Evolutionary conservation across 2,113 vertebrate genomes (phyloP).

Genomic region (Trichechus manatus): DNA sequence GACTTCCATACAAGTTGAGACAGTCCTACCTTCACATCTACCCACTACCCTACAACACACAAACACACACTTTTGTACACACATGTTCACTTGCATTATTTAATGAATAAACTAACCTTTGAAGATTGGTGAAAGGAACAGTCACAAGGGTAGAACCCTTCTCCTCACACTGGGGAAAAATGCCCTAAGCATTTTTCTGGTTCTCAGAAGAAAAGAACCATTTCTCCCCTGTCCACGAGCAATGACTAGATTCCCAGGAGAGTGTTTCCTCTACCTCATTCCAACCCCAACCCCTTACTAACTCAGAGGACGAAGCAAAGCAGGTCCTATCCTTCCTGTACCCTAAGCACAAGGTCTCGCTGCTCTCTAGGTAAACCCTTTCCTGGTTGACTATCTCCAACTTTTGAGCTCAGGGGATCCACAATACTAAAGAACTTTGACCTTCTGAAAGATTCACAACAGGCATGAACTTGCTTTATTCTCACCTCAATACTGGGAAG

Average conservation of each 20-base stretch:
- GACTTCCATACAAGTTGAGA: background rate
- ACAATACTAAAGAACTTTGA: background rate
- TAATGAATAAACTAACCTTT: background rate
- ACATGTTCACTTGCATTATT: background rate
- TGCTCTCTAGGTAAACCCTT: background rate
- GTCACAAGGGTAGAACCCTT: background rate
- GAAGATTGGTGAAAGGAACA: background rate
- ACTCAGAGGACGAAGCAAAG: background rate
- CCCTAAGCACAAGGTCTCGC: background rate
- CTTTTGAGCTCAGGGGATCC: background rate
- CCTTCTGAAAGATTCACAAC: background rate
- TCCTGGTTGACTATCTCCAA: background rate
- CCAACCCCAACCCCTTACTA: background rate
- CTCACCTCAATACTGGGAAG: background rate
- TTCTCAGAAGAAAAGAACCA: background rate
- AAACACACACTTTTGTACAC: background rate
- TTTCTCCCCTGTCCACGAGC: background rate
- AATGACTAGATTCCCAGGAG: background rate
- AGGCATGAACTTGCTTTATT: background rate
- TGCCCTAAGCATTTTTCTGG: background rate
- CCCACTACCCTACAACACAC: background rate
- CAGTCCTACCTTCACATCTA: background rate
- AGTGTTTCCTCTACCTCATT: background rate
- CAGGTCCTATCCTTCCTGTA: background rate
- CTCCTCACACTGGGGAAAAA: background rate